phyloP scores from a whole-genome alignment of 2,797 vertebrate genomes.

The Halcyon smyrnensis region DNA sequence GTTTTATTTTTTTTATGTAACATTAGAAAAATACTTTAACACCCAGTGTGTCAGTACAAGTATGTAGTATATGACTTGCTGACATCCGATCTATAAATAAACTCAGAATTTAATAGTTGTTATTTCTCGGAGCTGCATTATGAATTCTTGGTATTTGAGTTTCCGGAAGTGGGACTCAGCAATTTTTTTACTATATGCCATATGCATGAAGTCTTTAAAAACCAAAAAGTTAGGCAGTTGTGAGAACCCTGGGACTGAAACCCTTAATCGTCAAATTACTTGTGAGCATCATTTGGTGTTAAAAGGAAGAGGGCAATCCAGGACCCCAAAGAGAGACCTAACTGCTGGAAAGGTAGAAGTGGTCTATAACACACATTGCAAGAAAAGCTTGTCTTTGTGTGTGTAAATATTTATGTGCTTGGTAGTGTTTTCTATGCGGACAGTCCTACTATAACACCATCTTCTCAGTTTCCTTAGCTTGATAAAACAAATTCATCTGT shows the following conservation, averaged over 20 bases:
- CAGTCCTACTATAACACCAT: background rate
- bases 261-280: background rate
- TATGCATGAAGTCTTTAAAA: background rate
- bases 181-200: background rate
- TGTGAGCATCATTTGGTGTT: background rate
- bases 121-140: background rate
- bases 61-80: background rate
- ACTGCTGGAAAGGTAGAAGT: background rate
- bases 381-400: background rate
- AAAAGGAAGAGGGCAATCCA: background rate
- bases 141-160: background rate
- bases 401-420: background rate
- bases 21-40: background rate
- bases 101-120: background rate
- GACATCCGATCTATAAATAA: background rate
- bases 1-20: background rate
- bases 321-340: background rate
- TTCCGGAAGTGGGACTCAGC: background rate
- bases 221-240: background rate
- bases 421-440: background rate
- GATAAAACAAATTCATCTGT: background rate
- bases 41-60: background rate
- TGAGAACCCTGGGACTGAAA: background rate
- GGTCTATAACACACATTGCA: background rate
- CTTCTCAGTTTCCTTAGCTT: background rate